A percentile compares a stretch with the other conserved stretches of the same genome.
phyloP scores from a whole-genome alignment of 2,888 invertebrate genomes.

The Lepeophtheirus nordmannii region DNA sequence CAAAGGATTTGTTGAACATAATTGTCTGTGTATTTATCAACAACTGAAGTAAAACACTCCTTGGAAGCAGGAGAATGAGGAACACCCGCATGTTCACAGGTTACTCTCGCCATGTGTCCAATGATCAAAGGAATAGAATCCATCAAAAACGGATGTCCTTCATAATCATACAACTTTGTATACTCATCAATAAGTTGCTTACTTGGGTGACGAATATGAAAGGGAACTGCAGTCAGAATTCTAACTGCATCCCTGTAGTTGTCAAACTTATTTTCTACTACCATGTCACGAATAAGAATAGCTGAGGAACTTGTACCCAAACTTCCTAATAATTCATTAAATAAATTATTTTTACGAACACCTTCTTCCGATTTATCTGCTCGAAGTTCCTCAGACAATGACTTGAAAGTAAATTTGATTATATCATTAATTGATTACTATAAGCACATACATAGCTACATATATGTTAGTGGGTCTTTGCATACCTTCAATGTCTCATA shows the following conservation, averaged over 20 bases:
- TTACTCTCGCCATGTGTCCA: constrained; percentile 17
- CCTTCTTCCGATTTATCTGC: constrained; percentile 23
- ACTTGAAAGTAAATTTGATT: background rate
- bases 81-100: constrained; percentile 16
- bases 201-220: constrained; percentile 19
- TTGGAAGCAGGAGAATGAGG: background rate
- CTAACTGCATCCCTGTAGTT: constrained; percentile 14
- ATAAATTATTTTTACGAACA: constrained; percentile 12
- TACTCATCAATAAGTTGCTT: constrained; percentile 12
- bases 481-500: constrained; percentile 8
- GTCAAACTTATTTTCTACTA: constrained; percentile 21
- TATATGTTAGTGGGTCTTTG: background rate
- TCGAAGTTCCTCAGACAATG: background rate
- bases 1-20: constrained; percentile 8
- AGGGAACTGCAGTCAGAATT: constrained; percentile 13
- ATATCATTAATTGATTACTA: background rate
- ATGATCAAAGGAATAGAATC: constrained; percentile 19
- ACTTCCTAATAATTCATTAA: constrained; percentile 16
- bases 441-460: background rate
- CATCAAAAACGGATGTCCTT: background rate
- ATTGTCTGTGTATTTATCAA: background rate
- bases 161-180: background rate
- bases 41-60: constrained; percentile 5
- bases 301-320: constrained; percentile 21
- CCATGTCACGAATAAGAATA: constrained; percentile 13